These are phyloP conservation scores for Drosophila elegans DNA, from an alignment of 1,140 invertebrate species.

Conservation along the genomic window DNA sequence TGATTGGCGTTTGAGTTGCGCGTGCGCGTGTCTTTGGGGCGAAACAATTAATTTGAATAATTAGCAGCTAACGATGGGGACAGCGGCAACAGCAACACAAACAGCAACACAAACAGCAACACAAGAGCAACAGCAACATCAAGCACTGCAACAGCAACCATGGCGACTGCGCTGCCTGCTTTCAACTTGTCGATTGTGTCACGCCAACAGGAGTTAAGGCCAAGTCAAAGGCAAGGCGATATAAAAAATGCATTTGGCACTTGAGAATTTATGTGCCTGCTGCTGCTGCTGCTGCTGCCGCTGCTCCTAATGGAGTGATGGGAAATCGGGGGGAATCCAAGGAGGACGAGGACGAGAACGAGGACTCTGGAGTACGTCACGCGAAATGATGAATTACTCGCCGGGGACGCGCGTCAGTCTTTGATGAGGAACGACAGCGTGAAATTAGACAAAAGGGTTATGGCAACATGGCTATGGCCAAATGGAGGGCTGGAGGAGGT, in stretches of 20 bases:
- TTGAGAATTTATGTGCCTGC: slow-evolving; percentile 75
- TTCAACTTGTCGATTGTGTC: slow-evolving; percentile 77
- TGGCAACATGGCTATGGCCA: slow-evolving; percentile 44
- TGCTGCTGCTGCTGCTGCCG: slow-evolving; percentile 10
- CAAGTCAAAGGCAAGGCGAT: slow-evolving; percentile 64
- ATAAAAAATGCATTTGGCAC: slow-evolving; percentile 80
- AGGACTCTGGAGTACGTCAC: slow-evolving; percentile 69
- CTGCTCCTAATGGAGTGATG: neutral
- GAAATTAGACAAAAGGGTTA: slow-evolving; percentile 81
- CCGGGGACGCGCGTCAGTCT: slow-evolving; percentile 80
- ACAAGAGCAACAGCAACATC: slow-evolving; percentile 20
- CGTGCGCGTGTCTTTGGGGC: slow-evolving; percentile 72
- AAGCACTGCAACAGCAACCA: slow-evolving; percentile 23
- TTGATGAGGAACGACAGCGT: slow-evolving; percentile 82
- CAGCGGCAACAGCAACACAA: slow-evolving; percentile 22
- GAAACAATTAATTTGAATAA: slow-evolving; percentile 83
- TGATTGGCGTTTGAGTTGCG: slow-evolving; percentile 81
- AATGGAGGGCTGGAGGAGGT: slow-evolving; percentile 3
- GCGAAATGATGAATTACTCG: slow-evolving; percentile 83
- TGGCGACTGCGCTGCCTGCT: slow-evolving; percentile 37
- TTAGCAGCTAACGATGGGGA: slow-evolving; percentile 76
- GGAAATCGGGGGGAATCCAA: slow-evolving; percentile 8
- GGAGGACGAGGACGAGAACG: slow-evolving; percentile 12
- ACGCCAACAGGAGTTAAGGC: slow-evolving; percentile 77
- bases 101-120: slow-evolving; percentile 20